Evolutionary conservation across 1,140 invertebrate species (phyloP).

Genomic region (Bombus fervidus): DNA sequence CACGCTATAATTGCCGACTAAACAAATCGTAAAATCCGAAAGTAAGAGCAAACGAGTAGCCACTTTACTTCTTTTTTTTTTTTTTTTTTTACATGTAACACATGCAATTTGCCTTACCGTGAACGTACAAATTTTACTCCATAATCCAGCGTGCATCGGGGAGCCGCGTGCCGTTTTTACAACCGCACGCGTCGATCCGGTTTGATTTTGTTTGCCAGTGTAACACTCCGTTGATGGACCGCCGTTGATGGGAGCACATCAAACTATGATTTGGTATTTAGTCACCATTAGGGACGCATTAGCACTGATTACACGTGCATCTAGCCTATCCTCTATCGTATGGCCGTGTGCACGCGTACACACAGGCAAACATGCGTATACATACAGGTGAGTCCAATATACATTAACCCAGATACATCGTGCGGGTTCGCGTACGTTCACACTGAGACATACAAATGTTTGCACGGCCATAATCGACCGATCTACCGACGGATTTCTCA

Average conservation of each 20-base stretch:
- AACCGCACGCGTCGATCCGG: constrained; percentile 51
- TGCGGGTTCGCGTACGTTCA: constrained; percentile 47
- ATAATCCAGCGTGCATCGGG: constrained; percentile 1
- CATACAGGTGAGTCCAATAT: constrained; percentile 48
- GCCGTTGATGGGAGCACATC: constrained; percentile 72
- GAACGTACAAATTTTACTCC: constrained; percentile 10
- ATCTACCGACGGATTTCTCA: constrained; percentile 53
- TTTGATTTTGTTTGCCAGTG: constrained; percentile 67
- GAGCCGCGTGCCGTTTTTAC: constrained; percentile 33
- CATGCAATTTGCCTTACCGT: background rate
- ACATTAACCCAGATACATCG: constrained; percentile 66
- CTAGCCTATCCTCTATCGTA: constrained; percentile 52
- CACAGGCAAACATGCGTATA: background rate
- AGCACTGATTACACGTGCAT: constrained; percentile 79
- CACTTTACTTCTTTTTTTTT: background rate
- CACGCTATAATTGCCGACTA: background rate
- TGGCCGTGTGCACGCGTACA: constrained; percentile 16
- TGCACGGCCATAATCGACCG: constrained; percentile 60
- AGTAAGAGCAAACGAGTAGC: background rate
- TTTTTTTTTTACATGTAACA: background rate
- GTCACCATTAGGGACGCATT: constrained; percentile 81
- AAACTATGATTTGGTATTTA: constrained; percentile 81
- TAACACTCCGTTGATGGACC: constrained; percentile 68
- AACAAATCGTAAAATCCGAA: background rate
- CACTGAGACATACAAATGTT: constrained; percentile 57